Base-by-base conservation (phyloP, 2,888 invertebrate genomes). In the Fabriciana adippe region DNA sequence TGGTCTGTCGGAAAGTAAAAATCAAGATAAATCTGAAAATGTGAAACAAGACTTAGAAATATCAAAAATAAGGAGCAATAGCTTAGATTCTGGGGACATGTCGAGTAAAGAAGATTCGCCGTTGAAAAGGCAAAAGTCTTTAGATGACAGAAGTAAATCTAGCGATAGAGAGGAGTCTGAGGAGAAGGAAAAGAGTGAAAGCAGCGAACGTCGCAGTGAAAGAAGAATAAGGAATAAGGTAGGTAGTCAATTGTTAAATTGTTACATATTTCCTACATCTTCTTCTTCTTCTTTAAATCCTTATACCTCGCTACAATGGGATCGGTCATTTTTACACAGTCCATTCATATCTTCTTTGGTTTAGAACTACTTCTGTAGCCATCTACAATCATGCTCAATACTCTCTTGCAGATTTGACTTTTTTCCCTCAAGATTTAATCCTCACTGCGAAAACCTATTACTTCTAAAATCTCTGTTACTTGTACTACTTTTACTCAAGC, bases 211-310 rank as follows among this genome's bases (percentile, higher is more conserved):
- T 16, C 92, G 94, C 62, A 83, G 93, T 41, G 95, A 95, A 77
- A 92, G 94, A 60, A 92, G 95, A 78, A 95, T 95, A 79, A 92
- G 94, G 75, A 95, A 95, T 84, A 95, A 95, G 93, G 95, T 94
- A 84, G 79, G 56, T 67, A 45, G 53, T 47, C n/a, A 53, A 16
- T 2, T 60, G 21, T 35, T 61, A 21, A 5, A 53, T 55, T 26
- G 2, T 41, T 41, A 41, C 35, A 41, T 8, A 45, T 18, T 18
- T 18, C 8, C 16, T 26, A 4, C 47, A 21, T 47, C 1, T 21
- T n/a, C 57, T 57, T 57, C 4, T 11, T 21, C 21, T 18, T 2
- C 18, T 18, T 18, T 18, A 18, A 26, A 26, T 26, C 4, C 26
- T 26, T 26, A 26, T 3, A 26, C 26, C 26, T 26, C 5, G 26